Evolutionary conservation across 2,113 vertebrate species (phyloP).

Genomic region (Trematocara nigrifrons): DNA sequence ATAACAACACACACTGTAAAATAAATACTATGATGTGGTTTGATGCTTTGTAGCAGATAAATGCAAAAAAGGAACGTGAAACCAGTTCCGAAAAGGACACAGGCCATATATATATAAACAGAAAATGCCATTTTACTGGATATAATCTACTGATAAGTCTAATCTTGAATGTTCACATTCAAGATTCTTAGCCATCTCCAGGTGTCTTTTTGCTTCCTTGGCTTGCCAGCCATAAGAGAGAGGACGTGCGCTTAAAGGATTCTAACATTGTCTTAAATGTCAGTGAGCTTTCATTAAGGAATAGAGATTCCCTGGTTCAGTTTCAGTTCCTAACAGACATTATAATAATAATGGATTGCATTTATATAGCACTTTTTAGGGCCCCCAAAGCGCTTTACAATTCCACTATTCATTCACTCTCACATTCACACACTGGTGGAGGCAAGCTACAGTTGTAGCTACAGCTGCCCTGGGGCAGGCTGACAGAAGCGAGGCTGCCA

Average conservation of each 20-base stretch:
- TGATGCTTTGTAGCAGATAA: not conserved
- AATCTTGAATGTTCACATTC: not conserved
- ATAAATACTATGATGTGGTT: not conserved
- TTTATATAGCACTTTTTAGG: too few species aligned
- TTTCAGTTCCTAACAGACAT: not conserved
- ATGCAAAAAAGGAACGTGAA: not conserved
- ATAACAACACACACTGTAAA: not conserved
- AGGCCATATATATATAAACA: not conserved
- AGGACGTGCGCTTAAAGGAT: not conserved
- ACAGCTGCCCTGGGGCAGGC: too few species aligned
- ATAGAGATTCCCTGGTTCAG: not conserved
- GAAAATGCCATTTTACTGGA: not conserved
- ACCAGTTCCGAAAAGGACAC: not conserved
- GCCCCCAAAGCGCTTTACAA: too few species aligned
- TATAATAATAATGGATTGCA: too few species aligned
- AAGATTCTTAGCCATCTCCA: not conserved
- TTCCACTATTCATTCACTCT: too few species aligned
- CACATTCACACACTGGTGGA: too few species aligned
- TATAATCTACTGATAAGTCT: not conserved
- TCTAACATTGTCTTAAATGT: not conserved
- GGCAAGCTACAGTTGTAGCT: too few species aligned
- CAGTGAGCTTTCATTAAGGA: not conserved
- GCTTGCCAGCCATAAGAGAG: not conserved
- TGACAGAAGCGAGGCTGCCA: too few species aligned
- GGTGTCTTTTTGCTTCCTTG: not conserved